Percentiles rank a stretch among this genome's conserved stretches.
Evolutionary conservation across 2,888 invertebrate species (phyloP).

Genomic region (Dascillus cervinus): DNA sequence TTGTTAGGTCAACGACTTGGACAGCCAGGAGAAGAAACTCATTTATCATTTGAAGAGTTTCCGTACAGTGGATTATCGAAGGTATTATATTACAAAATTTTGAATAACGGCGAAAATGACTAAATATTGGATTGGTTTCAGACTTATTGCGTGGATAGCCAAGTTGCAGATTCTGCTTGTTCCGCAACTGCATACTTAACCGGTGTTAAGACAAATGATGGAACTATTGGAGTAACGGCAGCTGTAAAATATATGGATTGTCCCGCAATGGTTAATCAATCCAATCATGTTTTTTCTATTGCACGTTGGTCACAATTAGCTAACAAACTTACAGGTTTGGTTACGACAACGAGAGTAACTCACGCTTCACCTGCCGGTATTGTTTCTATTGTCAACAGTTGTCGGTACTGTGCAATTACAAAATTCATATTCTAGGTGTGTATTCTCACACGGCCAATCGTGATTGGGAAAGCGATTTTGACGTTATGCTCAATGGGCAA

Average conservation of each 20-base stretch:
- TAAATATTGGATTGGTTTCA: no score
- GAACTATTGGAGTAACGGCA: constrained; percentile 67
- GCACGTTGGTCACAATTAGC: constrained; percentile 62
- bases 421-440: constrained; percentile 47
- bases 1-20: constrained; percentile 51
- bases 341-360: constrained; percentile 72
- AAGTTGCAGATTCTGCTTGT: constrained; percentile 77
- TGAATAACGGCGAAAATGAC: no score
- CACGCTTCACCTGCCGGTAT: constrained; percentile 64
- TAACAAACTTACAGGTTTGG: constrained; percentile 57
- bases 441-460: constrained; percentile 66
- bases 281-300: constrained; percentile 58
- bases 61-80: constrained; percentile 66
- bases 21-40: constrained; percentile 57
- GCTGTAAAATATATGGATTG: constrained; percentile 59
- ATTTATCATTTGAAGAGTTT: constrained; percentile 65
- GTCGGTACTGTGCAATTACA: not conserved
- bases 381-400: constrained; percentile 15
- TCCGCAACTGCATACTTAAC: constrained; percentile 72
- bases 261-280: constrained; percentile 45
- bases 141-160: constrained; percentile 67
- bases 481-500: constrained; percentile 45
- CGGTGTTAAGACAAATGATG: constrained; percentile 71
- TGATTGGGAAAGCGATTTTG: constrained; percentile 64
- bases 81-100: no score